phyloP scores from a whole-genome alignment of 2,888 invertebrate species.

The Morpho achilles region DNA sequence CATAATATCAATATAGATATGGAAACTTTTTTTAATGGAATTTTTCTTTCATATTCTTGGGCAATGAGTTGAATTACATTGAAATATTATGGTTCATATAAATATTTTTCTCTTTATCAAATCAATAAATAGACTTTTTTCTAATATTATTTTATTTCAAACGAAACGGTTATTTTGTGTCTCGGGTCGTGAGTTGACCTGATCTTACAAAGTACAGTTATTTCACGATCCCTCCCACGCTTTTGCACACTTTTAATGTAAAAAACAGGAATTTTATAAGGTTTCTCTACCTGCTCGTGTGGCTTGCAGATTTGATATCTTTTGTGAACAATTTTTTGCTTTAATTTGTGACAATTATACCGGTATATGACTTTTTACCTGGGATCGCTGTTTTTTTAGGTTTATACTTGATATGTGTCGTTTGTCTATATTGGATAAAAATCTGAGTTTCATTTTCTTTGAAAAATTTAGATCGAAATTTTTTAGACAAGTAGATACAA shows the following conservation, averaged over 20 bases:
- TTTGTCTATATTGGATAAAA: too few relatives aligned
- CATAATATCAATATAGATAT: too few relatives aligned
- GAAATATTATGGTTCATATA: too few relatives aligned
- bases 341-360: constrained; percentile 80
- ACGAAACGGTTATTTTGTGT: constrained; percentile 14
- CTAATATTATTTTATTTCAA: background rate
- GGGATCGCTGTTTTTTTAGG: constrained; percentile 56
- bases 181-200: constrained; percentile 16
- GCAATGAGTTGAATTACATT: too few relatives aligned
- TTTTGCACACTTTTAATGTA: constrained; percentile 69
- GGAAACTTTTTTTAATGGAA: too few relatives aligned
- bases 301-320: constrained; percentile 79
- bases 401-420: constrained; percentile 17
- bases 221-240: constrained; percentile 66
- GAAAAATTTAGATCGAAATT: too few relatives aligned
- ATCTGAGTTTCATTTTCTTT: too few relatives aligned
- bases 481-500: too few relatives aligned
- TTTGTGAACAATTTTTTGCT: constrained; percentile 72
- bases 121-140: too few relatives aligned
- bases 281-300: constrained; percentile 75
- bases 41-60: too few relatives aligned
- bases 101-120: too few relatives aligned
- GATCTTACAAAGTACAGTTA: constrained; percentile 54
- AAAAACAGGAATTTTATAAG: constrained; percentile 58
- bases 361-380: constrained; percentile 80